Percentiles rank a stretch among this genome's conserved stretches.
phyloP scores from a whole-genome alignment of 2,888 invertebrate species.

The Syritta pipiens region DNA sequence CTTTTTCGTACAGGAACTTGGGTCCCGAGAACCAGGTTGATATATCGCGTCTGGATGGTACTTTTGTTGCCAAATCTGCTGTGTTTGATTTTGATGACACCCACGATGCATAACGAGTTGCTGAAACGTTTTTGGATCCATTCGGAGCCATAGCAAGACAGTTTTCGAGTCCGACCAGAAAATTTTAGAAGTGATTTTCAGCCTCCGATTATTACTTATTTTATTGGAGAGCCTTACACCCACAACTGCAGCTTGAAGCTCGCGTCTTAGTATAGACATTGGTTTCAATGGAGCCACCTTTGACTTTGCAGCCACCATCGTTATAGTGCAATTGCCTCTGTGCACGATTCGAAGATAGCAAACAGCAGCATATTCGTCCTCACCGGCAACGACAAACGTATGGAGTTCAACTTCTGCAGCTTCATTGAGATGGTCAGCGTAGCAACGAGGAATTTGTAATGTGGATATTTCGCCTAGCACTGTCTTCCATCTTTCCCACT shows the following conservation, averaged over 20 bases:
- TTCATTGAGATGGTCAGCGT: too few relatives aligned
- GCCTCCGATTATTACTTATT: conserved; percentile 1
- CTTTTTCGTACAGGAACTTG: background rate
- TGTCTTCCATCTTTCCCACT: too few relatives aligned
- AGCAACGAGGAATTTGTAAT: too few relatives aligned
- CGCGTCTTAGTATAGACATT: conserved; percentile 51
- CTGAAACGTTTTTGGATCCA: conserved; percentile 66
- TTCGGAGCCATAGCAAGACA: conserved; percentile 68
- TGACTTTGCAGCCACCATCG: conserved; percentile 28
- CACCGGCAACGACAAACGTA: conserved; percentile 60
- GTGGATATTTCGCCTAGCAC: too few relatives aligned
- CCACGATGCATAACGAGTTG: conserved; percentile 66
- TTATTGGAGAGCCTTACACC: conserved; percentile 29
- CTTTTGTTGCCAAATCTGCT: conserved; percentile 17
- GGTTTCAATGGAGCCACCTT: conserved; percentile 55
- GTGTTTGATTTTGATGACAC: conserved; percentile 10
- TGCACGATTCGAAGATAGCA: conserved; percentile 31
- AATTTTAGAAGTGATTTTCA: background rate
- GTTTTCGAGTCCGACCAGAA: conserved; percentile 71
- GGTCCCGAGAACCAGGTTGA: conserved; percentile 7
- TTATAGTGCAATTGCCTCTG: conserved; percentile 3
- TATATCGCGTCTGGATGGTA: background rate
- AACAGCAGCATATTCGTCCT: conserved; percentile 44
- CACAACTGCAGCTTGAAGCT: conserved; percentile 40
- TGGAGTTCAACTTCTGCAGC: conserved; percentile 45